Base-by-base conservation (phyloP, 2,888 invertebrate genomes). In the Mesorhabditis sp. region DNA sequence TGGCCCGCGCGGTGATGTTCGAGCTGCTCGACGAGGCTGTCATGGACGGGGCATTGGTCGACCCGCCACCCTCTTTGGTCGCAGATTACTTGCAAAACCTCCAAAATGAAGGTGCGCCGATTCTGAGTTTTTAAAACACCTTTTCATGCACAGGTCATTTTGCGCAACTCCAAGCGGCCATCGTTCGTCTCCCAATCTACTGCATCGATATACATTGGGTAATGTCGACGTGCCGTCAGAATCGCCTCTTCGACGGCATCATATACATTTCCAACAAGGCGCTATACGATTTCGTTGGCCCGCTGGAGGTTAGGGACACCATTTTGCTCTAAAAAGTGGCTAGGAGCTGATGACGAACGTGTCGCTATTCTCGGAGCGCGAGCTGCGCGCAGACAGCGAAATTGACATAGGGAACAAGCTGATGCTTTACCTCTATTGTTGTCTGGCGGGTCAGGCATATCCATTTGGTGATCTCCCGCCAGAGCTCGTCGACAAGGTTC, bases 361-460 rank as follows among this genome's bases (percentile, higher is more conserved):
- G 7, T 10, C 58, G n/a, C 10, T 13, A n/a, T 50, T 50, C 58
- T 50, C 58, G 7, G 58, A 50, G 7, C 58, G 58, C 7, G 58
- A 50, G 7, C 58, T 50, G 7, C 58, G 58, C 7, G 7, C 58
- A 10, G 58, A 50, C n/a, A 50, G 58, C n/a, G 58, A 50, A 50
- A 62, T 28, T 62, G 28, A n/a, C 6, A 62, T 62, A 64, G 94
- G 93, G 5, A 93, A 93, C 83, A 92, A 92, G 74, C 87, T 94
- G 76, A 87, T 94, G 67, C 92, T 94, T 4, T 94, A 93, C 84
- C 90, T 93, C 45, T 92, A 80, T 67, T 92, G 93, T 77, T 93
- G 93, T 83, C 88, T 94, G 74, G 91, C 92, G n/a, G 94, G 93
- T 0, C 88, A 92, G 70, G 92, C 92, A 0, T 94, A 92, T 87